Evolutionary conservation across 2,797 vertebrate genomes (phyloP).

Genomic region (Muscicapa striata): DNA sequence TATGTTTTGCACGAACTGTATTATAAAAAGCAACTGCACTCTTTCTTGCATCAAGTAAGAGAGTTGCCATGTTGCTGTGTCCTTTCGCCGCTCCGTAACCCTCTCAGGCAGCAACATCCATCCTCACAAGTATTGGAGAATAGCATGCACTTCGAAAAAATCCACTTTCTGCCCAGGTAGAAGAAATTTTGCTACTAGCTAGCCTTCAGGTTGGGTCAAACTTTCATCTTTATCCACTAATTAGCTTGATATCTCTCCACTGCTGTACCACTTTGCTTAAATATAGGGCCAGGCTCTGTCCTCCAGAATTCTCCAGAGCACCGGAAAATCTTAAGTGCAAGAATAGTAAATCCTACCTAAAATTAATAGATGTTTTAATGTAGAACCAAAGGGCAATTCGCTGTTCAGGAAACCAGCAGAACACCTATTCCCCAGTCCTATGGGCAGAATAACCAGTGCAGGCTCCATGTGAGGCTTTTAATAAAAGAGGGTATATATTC

Average conservation of each 20-base stretch:
- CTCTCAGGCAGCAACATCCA: too few species aligned
- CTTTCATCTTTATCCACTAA: not conserved
- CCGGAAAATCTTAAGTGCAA: not conserved
- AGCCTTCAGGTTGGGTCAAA: not conserved
- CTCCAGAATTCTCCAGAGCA: not conserved
- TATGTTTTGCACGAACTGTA: too few species aligned
- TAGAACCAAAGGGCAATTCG: slow-evolving; percentile 6
- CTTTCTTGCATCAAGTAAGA: too few species aligned
- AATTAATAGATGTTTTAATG: not conserved
- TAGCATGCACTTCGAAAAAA: not conserved
- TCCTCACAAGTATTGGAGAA: not conserved
- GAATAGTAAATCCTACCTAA: not conserved
- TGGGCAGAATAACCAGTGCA: not conserved
- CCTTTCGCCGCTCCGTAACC: too few species aligned
- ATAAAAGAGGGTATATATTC: slow-evolving; percentile 17
- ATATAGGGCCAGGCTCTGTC: not conserved
- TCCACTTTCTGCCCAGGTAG: not conserved
- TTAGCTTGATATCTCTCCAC: not conserved
- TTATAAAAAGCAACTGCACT: too few species aligned
- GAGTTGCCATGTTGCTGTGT: too few species aligned
- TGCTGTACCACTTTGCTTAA: not conserved
- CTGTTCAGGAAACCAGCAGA: slow-evolving; percentile 10
- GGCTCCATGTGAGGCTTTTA: not conserved
- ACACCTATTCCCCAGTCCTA: not conserved
- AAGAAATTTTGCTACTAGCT: not conserved